Evolutionary conservation across 2,888 invertebrate genomes (phyloP).

Genomic region (Cheilosia soror): DNA sequence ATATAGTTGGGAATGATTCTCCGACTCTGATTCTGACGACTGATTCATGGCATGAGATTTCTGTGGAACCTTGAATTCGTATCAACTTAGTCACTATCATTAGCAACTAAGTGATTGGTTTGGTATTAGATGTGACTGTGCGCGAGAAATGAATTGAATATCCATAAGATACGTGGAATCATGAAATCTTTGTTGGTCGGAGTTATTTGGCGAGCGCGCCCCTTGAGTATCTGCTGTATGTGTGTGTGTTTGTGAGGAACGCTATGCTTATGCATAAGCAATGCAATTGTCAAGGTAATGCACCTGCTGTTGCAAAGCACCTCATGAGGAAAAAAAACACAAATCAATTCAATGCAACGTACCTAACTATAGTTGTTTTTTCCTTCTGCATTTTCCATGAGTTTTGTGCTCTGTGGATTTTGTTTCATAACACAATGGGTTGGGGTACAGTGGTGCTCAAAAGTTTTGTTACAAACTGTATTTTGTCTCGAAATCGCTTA

Average conservation of each 20-base stretch:
- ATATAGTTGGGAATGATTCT: conserved; percentile 31
- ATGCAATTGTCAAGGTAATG: conserved; percentile 75
- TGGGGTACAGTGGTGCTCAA: conserved; percentile 33
- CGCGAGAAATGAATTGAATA: conserved; percentile 49
- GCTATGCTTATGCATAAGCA: conserved; percentile 57
- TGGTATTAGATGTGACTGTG: conserved; percentile 37
- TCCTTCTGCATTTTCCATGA: conserved; percentile 63
- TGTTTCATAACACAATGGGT: conserved; percentile 62
- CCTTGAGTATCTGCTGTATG: conserved; percentile 13
- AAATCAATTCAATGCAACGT: conserved; percentile 68
- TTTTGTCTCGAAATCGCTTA: background rate
- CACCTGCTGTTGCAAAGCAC: conserved; percentile 65
- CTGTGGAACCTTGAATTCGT: conserved; percentile 63
- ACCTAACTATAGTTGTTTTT: conserved; percentile 16
- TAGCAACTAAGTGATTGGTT: conserved; percentile 51
- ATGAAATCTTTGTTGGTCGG: conserved; percentile 16
- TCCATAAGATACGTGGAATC: conserved; percentile 58
- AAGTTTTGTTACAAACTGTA: background rate
- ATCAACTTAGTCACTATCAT: conserved; percentile 50
- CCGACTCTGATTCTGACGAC: conserved; percentile 25
- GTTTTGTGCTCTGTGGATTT: conserved; percentile 65
- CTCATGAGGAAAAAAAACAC: conserved; percentile 42
- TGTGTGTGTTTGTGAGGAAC: conserved; percentile 29
- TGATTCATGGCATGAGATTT: conserved; percentile 60
- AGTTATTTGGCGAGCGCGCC: conserved; percentile 59